Percentiles rank a stretch among this genome's conserved stretches.
Conservation (phyloP, 2,113 vertebrate species). For the Baryphthengus martii region DNA sequence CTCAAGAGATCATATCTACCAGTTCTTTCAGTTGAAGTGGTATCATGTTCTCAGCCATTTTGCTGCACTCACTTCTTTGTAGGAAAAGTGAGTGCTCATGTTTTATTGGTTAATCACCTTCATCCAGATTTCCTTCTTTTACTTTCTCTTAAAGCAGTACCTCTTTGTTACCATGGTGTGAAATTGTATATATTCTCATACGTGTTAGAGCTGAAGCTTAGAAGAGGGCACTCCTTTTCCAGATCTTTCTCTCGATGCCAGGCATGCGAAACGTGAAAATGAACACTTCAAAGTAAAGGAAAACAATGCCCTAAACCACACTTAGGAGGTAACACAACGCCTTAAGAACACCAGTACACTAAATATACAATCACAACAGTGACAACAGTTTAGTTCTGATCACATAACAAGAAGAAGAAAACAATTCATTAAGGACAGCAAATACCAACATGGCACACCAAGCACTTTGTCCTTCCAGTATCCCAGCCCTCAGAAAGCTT, state of each 20-base stretch:
- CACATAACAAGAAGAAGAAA: background rate
- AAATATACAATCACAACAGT: background rate
- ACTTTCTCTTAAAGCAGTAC: background rate
- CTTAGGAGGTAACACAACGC: background rate
- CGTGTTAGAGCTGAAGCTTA: background rate
- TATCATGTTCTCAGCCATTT: background rate
- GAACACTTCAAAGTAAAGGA: background rate
- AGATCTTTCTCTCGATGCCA: background rate
- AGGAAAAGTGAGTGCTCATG: background rate
- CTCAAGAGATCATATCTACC: background rate
- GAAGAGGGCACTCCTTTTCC: background rate
- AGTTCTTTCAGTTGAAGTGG: background rate
- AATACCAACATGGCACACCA: background rate
- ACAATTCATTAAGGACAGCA: background rate
- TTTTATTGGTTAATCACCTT: background rate
- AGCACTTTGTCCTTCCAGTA: background rate
- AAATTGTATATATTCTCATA: background rate
- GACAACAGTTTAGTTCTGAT: background rate
- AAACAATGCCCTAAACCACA: background rate
- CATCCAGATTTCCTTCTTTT: background rate
- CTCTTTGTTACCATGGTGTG: background rate
- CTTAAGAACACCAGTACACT: background rate
- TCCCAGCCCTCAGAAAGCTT: background rate
- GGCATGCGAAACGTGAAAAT: background rate
- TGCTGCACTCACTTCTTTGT: background rate